phyloP scores from a whole-genome alignment of 2,888 invertebrate genomes.

The Chrysolina americana region DNA sequence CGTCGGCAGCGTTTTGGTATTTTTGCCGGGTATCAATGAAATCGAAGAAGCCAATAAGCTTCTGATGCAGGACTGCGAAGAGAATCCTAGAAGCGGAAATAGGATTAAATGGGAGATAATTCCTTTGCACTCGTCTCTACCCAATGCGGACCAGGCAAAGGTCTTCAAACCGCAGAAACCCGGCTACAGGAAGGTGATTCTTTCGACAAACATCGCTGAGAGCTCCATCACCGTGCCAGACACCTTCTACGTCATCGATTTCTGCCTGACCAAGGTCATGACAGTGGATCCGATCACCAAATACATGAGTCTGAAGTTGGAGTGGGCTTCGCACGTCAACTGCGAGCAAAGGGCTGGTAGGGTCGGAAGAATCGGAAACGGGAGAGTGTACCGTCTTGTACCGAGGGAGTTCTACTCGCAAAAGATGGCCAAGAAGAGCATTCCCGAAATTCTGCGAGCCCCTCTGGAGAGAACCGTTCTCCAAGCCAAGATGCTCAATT shows the following conservation, averaged over 20 bases:
- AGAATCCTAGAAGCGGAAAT: background rate
- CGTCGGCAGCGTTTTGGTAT: conserved; percentile 83
- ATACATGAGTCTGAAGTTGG: conserved; percentile 82
- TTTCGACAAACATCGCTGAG: conserved; percentile 94
- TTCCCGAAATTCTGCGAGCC: conserved; percentile 85
- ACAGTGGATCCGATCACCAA: conserved; percentile 84
- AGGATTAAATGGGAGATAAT: conserved; percentile 64
- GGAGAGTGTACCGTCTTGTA: conserved; percentile 88
- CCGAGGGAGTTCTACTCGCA: conserved; percentile 77
- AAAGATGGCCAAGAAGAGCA: conserved; percentile 72
- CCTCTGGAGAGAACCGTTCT: conserved; percentile 87
- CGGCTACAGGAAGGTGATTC: conserved; percentile 84
- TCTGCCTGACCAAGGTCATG: conserved; percentile 90
- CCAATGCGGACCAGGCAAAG: conserved; percentile 76
- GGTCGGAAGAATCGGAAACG: conserved; percentile 89
- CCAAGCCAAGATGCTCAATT: conserved; percentile 84
- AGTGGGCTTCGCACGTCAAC: conserved; percentile 92
- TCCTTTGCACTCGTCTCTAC: conserved; percentile 78
- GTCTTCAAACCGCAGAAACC: conserved; percentile 76
- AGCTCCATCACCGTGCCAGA: conserved; percentile 93
- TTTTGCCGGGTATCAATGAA: conserved; percentile 90
- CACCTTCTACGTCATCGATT: conserved; percentile 92
- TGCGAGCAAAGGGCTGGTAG: conserved; percentile 93
- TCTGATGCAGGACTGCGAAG: conserved; percentile 54
- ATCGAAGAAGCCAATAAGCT: conserved; percentile 80